These are phyloP conservation scores for Chloropsis cyanopogon DNA, from an alignment of 2,113 vertebrate species.

Conservation along the genomic window DNA sequence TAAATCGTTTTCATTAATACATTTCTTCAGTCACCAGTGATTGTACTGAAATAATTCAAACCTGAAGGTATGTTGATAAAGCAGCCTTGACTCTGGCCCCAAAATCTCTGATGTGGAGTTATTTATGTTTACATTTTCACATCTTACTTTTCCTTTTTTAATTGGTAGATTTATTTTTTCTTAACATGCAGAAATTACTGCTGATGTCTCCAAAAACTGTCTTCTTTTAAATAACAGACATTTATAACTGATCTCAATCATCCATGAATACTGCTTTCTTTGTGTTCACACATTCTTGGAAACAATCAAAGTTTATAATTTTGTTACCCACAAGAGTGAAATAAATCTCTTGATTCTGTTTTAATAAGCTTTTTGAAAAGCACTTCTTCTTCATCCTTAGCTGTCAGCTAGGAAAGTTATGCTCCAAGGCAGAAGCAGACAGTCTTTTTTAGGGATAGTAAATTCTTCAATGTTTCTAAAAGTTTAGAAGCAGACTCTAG, in stretches of 20 bases:
- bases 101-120: background rate
- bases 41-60: background rate
- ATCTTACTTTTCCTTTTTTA: background rate
- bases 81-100: background rate
- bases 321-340: background rate
- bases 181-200: background rate
- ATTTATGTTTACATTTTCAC: background rate
- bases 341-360: background rate
- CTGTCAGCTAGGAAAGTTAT: background rate
- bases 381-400: background rate
- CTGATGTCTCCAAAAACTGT: background rate
- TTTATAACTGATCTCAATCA: background rate
- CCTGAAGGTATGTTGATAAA: background rate
- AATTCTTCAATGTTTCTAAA: background rate
- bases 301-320: background rate
- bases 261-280: background rate
- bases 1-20: background rate
- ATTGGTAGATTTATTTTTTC: background rate
- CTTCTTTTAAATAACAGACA: background rate
- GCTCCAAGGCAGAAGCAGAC: background rate
- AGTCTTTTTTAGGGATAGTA: background rate
- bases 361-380: background rate
- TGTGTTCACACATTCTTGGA: background rate
- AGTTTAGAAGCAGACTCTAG: background rate
- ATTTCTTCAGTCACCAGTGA: background rate